Evolutionary conservation across 1,140 invertebrate genomes (phyloP), one percentile per base, ranked within the genome.

Genomic region (Neodiprion lecontei): DNA sequence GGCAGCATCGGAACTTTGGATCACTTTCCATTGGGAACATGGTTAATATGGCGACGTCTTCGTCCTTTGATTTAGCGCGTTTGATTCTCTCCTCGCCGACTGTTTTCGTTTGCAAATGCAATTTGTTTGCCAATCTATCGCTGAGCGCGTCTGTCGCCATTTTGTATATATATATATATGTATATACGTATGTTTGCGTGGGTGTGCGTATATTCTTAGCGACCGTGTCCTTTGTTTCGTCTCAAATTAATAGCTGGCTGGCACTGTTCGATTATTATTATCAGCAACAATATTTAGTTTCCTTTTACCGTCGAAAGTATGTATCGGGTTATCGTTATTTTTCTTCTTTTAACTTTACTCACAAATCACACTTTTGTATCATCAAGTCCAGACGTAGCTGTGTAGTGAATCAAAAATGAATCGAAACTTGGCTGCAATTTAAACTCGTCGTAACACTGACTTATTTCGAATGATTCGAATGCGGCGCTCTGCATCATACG

Each of bases 21-120:
- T 95, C 93, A 79, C 91, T 89, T 74, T 91, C 90, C 82, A 93
- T 88, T 5, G 91, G 89, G 77, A 96, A 93, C 91, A 95, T 95
- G 73, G 94, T 95, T 75, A 96, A 89, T 80, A 96, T 92, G 66
- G 95, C 95, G 65, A 96, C 91, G 89, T 96, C 95, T 86, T 96
- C 95, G 84, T 95, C 94, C 81, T 92, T 93, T 77, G 95, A 94
- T 83, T 93, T 91, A 14, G 94, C 94, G 82, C 91, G 80, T 79
- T 70, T 80, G 79, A 95, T 95, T 81, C 93, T 89, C 11, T 95
- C 94, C 76, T 93, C 92, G 10, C 94, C 94, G 66, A 94, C 92
- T 21, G 92, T 95, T 87, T 94, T 94, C 50, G 92, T 93, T 73
- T 91, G 92, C 82, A 95, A 89, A 84, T 93, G 91, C 76, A 95